Evolutionary conservation across 2,888 invertebrate species (phyloP), one percentile per base, ranked within the genome.

Genomic region (Hirtodrosophila duncani): DNA sequence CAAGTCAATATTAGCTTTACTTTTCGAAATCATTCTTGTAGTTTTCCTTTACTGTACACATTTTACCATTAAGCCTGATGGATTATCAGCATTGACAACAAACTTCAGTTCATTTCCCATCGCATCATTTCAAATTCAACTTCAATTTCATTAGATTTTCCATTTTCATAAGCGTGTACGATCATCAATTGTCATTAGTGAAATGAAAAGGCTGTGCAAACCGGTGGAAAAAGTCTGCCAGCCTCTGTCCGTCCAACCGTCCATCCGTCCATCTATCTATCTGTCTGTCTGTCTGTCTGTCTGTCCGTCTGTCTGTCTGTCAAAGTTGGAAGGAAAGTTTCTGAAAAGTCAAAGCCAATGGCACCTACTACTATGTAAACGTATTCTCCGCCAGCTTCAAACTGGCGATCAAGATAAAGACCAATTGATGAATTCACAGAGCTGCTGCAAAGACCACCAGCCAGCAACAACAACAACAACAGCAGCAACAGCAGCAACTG

Each of bases 351-450:
- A 30, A 44, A 39, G 31, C 30, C 30, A 16, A 26, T 14, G 16
- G 38, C 30, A n/a, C n/a, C n/a, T n/a, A n/a, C n/a, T n/a, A n/a
- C 30, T 26, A 44, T 43, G 44, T 49, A 58, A 53, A 53, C 56
- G n/a, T 31, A 31, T 26, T 33, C 26, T 33, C 48, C 49, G 51
- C 55, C 49, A 36, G 45, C 38, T 51, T 46, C 51, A 50, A n/a
- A n/a, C n/a, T n/a, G n/a, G n/a, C n/a, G 66, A 82, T 81, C 83
- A 74, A 79, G 82, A 81, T 83, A 77, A 69, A 69, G 49, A 56
- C 49, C 66, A 63, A 80, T 81, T 81, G 81, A 81, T 81, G 82
- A 69, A 81, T 82, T 81, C 64, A 46, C 51, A 45, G 37, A 53
- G 79, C 45, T 34, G 29, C 20, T 21, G 23, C 36, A 30, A 34